phyloP scores from a whole-genome alignment of 2,113 vertebrate genomes.

The Aldabrachelys gigantea region DNA sequence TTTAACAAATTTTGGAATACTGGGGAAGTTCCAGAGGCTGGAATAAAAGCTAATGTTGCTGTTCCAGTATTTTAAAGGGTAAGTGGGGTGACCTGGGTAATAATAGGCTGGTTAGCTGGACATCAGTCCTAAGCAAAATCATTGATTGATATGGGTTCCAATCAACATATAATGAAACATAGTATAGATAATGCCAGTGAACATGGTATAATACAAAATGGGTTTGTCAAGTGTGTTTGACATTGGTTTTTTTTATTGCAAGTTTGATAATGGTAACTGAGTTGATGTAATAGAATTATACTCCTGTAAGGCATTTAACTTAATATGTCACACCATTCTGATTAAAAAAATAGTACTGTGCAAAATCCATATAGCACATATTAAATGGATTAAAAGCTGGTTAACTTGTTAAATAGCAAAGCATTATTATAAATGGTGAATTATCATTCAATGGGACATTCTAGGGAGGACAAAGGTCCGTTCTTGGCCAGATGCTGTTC shows the following conservation, averaged over 20 bases:
- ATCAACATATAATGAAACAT: neutral
- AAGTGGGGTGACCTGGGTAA: neutral
- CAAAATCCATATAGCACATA: neutral
- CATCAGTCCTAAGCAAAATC: conserved; percentile 17
- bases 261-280: conserved; percentile 33
- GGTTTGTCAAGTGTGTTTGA: conserved; percentile 35
- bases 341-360: neutral
- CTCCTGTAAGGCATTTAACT: conserved; percentile 42
- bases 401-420: neutral
- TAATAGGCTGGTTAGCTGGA: conserved; percentile 2
- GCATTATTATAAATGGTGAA: neutral
- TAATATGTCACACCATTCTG: neutral
- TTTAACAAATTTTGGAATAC: neutral
- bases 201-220: conserved; percentile 35
- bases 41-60: neutral
- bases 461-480: neutral
- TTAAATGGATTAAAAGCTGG: neutral
- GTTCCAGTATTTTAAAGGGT: neutral
- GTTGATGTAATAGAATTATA: neutral
- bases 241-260: conserved; percentile 45
- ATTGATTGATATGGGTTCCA: neutral
- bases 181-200: conserved; percentile 21
- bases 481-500: neutral
- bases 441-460: neutral
- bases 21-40: neutral